Conservation (phyloP, 2,113 vertebrate species). For the Marcusenius ussheri region DNA sequence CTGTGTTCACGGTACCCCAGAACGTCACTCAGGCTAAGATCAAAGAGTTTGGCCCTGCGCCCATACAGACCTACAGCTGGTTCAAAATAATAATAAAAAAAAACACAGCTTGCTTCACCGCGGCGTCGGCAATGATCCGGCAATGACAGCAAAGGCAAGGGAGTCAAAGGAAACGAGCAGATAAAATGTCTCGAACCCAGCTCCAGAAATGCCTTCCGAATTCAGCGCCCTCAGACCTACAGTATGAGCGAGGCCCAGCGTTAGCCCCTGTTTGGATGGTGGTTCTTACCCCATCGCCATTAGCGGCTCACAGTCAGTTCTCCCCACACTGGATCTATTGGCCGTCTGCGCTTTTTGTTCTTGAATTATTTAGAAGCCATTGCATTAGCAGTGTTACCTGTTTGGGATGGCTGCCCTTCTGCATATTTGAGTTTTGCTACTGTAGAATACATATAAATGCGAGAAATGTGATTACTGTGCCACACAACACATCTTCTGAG, state of each 20-base stretch:
- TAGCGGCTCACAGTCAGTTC: background rate
- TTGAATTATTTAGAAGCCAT: slow-evolving; percentile 10
- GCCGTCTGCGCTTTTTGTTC: background rate
- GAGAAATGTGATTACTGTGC: background rate
- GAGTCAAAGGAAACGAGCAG: background rate
- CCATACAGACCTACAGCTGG: slow-evolving; percentile 6
- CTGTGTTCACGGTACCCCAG: background rate
- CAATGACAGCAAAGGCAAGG: background rate
- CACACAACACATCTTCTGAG: background rate
- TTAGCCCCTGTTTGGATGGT: background rate
- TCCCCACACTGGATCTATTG: background rate
- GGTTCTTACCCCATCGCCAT: background rate
- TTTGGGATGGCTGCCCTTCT: background rate
- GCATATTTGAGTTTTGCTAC: background rate
- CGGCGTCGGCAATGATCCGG: background rate
- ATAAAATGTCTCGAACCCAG: background rate
- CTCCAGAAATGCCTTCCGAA: background rate
- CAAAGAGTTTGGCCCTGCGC: background rate
- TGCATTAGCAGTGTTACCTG: background rate
- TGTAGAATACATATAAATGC: background rate
- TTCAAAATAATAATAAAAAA: background rate
- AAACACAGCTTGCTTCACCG: background rate
- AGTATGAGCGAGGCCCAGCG: background rate
- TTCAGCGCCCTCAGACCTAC: background rate
- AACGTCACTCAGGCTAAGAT: background rate